Conservation (phyloP, 2,888 invertebrate species). For the Catocala fraxini region DNA sequence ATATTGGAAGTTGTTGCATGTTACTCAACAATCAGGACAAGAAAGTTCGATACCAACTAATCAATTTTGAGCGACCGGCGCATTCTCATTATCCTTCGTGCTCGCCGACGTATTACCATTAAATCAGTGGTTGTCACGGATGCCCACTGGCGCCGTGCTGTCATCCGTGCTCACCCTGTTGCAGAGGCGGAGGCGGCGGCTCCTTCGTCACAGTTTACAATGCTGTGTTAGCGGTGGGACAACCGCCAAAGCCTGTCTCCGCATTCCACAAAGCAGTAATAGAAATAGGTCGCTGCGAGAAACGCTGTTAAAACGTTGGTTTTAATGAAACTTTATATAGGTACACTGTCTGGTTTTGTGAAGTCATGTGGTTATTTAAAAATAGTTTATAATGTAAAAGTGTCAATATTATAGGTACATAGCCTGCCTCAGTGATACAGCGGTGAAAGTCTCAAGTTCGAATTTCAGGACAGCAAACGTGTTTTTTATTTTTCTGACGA, state of each 20-base stretch:
- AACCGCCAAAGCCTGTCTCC: conserved; percentile 79
- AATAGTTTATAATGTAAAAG: conserved; percentile 37
- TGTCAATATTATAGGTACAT: conserved; percentile 46
- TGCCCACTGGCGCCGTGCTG: conserved; percentile 42
- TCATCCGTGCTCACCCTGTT: conserved; percentile 62
- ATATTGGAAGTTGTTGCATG: too few species aligned
- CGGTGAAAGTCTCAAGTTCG: too few species aligned
- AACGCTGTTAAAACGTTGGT: not conserved
- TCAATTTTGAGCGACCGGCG: too few species aligned
- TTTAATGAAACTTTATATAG: conserved; percentile 13
- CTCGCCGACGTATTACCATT: too few species aligned
- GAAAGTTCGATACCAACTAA: too few species aligned
- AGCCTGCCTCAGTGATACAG: too few species aligned
- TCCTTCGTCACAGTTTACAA: conserved; percentile 86
- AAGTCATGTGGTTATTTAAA: conserved; percentile 21
- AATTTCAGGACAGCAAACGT: too few species aligned
- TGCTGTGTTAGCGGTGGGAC: conserved; percentile 80
- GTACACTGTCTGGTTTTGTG: conserved; percentile 33
- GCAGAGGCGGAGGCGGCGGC: conserved; percentile 55
- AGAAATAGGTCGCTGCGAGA: conserved; percentile 60
- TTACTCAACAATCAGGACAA: too few species aligned
- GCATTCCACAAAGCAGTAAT: conserved; percentile 81
- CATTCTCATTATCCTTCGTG: too few species aligned
- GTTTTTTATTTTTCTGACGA: too few species aligned
- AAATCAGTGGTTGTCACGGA: conserved; percentile 63